phyloP scores from a whole-genome alignment of 2,888 invertebrate species.

The Lycaena phlaeas region DNA sequence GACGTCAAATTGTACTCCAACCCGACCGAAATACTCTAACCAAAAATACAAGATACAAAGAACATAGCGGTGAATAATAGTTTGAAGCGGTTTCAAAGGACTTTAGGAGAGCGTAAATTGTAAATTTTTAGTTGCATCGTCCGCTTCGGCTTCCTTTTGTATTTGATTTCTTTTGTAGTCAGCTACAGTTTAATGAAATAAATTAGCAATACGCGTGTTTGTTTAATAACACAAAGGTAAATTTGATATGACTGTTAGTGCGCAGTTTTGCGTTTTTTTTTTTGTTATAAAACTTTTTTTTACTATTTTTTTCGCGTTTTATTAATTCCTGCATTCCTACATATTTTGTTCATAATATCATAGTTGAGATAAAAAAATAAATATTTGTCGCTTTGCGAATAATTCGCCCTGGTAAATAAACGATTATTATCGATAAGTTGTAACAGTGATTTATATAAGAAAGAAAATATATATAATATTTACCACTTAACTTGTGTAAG shows the following conservation, averaged over 20 bases:
- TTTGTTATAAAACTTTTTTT: no score
- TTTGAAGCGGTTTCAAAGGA: constrained; percentile 20
- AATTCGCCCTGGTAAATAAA: no score
- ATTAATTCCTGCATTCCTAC: no score
- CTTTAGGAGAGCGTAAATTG: constrained; percentile 20
- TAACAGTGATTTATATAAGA: no score
- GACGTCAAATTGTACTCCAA: constrained; percentile 10
- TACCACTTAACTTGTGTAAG: no score
- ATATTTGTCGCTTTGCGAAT: no score
- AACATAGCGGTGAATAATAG: constrained; percentile 14
- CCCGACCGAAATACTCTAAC: constrained; percentile 4
- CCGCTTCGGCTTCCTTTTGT: constrained; percentile 7
- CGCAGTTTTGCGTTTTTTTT: no score
- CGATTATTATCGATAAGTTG: no score
- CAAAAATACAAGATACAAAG: constrained; percentile 12
- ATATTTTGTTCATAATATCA: neutral
- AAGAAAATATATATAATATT: no score
- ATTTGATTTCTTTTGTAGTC: constrained; percentile 12
- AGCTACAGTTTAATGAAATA: constrained; percentile 4
- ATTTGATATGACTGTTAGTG: neutral
- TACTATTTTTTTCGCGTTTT: no score
- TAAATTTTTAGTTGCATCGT: constrained; percentile 12
- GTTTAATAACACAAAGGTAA: constrained; percentile 6
- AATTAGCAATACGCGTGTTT: neutral
- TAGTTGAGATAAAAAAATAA: neutral